phyloP scores from a whole-genome alignment of 2,113 vertebrate species.

The Lepus europaeus region DNA sequence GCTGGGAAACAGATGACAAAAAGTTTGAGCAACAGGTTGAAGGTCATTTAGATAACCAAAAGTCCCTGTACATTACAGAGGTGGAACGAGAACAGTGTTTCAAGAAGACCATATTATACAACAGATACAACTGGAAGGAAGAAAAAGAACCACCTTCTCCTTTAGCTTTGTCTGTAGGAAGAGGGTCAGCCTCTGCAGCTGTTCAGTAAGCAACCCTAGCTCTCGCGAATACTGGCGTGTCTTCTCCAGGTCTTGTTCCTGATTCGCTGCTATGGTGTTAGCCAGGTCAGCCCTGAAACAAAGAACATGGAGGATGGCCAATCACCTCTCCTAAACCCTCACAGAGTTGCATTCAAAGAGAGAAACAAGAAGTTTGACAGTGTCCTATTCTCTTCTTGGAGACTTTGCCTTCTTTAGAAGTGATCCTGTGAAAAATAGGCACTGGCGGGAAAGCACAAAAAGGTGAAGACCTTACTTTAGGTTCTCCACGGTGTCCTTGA shows the following conservation, averaged over 20 bases:
- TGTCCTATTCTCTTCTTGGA: conserved; percentile 1
- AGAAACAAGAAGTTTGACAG: background rate
- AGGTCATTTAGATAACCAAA: background rate
- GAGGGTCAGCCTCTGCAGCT: conserved; percentile 58
- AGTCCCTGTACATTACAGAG: conserved; percentile 31
- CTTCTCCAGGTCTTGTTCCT: conserved; percentile 67
- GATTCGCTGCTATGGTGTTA: conserved; percentile 49
- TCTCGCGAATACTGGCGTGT: conserved; percentile 65
- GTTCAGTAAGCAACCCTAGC: conserved; percentile 65
- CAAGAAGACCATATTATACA: conserved; percentile 41
- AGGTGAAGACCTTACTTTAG: conserved; percentile 88
- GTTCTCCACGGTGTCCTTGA: conserved; percentile 86
- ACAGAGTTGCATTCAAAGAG: background rate
- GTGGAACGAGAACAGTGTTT: conserved; percentile 18
- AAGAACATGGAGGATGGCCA: background rate
- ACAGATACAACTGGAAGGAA: background rate
- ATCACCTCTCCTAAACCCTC: conserved; percentile 26
- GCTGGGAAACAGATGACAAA: conserved; percentile 31
- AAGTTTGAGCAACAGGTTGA: background rate
- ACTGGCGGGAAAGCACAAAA: background rate
- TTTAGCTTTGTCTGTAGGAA: conserved; percentile 68
- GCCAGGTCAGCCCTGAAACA: conserved; percentile 70
- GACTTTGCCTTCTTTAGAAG: background rate
- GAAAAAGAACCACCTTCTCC: conserved; percentile 72
- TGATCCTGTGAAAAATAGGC: background rate